Conservation (phyloP, 2,888 invertebrate genomes). For the Xylocampa areola region DNA sequence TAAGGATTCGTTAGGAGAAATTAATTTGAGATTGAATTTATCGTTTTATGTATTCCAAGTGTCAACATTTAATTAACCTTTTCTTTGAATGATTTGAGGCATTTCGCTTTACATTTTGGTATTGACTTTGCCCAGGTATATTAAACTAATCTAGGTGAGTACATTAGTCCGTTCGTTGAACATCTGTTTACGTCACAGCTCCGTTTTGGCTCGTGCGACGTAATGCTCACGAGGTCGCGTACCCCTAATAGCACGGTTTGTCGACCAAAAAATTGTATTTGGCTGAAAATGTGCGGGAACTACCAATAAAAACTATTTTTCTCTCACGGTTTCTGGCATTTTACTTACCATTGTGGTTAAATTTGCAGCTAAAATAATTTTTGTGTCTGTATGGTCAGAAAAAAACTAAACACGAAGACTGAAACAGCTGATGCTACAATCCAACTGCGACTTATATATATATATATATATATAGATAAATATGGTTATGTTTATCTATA, state of each 20-base stretch:
- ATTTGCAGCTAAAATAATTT: conserved; percentile 45
- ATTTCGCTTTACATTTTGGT: conserved; percentile 4
- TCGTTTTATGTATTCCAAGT: conserved; percentile 44
- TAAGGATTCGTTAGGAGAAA: conserved; percentile 57
- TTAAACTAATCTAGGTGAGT: conserved; percentile 1
- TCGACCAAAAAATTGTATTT: conserved; percentile 46
- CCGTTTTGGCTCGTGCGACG: conserved; percentile 41
- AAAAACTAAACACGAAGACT: too few relatives aligned
- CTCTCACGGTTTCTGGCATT: conserved; percentile 56
- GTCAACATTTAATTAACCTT: conserved; percentile 38
- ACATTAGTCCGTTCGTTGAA: not conserved
- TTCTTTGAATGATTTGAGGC: conserved; percentile 21
- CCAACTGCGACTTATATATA: too few relatives aligned
- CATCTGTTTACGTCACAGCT: conserved; percentile 37
- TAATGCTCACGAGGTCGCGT: conserved; percentile 33
- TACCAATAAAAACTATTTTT: conserved; percentile 43
- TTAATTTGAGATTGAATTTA: conserved; percentile 62
- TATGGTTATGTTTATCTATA: too few relatives aligned
- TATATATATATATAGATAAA: too few relatives aligned
- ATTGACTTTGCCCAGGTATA: conserved; percentile 6
- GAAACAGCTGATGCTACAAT: too few relatives aligned
- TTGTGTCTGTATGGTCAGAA: too few relatives aligned
- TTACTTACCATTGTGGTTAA: conserved; percentile 55
- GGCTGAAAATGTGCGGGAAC: conserved; percentile 45
- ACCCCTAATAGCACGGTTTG: conserved; percentile 46